Conservation (phyloP, 1,140 invertebrate species). For the Mylabris phalerata region DNA sequence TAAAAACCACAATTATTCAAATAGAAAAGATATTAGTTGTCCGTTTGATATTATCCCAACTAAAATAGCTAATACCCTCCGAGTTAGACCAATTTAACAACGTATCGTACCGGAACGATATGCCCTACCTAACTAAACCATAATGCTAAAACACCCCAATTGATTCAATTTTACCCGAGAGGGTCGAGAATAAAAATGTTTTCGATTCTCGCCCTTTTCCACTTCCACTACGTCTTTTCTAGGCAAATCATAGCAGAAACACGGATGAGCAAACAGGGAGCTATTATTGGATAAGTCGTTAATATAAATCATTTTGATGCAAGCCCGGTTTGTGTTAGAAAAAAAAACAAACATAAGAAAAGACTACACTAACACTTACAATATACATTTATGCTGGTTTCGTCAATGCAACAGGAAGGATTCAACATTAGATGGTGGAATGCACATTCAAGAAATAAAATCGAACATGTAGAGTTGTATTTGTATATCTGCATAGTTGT, state of each 20-base stretch:
- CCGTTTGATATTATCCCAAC: neutral
- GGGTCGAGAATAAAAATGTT: conserved; percentile 30
- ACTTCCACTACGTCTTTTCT: conserved; percentile 13
- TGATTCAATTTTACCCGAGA: conserved; percentile 33
- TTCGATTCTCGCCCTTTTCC: conserved; percentile 10
- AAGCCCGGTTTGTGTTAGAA: neutral
- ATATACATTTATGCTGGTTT: too few species aligned
- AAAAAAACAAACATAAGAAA: too few species aligned
- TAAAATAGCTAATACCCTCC: conserved; percentile 4
- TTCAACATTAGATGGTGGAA: too few species aligned
- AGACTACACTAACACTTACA: too few species aligned
- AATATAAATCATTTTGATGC: conserved; percentile 35
- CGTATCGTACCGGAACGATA: conserved; percentile 21
- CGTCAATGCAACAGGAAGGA: too few species aligned
- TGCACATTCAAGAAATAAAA: too few species aligned
- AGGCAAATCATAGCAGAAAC: conserved; percentile 29
- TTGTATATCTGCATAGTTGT: too few species aligned
- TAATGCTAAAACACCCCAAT: conserved; percentile 31
- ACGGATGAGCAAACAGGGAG: conserved; percentile 35
- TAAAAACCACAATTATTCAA: too few species aligned
- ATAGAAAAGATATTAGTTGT: conserved; percentile 20
- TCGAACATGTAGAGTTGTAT: too few species aligned
- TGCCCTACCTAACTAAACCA: conserved; percentile 25
- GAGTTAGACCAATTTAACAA: conserved; percentile 20
- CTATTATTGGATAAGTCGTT: conserved; percentile 35